These are phyloP conservation scores for Psittacus erithacus DNA, from an alignment of 2,113 vertebrate species.

Conservation along the genomic window DNA sequence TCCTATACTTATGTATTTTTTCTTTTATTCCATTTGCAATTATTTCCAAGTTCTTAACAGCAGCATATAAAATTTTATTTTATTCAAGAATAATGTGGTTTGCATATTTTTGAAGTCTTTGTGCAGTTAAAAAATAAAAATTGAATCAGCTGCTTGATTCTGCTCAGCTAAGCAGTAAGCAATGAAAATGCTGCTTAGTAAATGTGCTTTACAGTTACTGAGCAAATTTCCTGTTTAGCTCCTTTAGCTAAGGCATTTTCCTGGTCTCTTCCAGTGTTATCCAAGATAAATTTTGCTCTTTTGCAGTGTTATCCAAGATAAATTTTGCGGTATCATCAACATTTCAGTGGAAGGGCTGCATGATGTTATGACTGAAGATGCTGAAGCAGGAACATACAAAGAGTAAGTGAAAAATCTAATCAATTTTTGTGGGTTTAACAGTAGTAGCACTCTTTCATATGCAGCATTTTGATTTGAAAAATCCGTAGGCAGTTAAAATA, in stretches of 20 bases:
- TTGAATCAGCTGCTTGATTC: not conserved
- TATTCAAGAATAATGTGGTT: not conserved
- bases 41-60: not conserved
- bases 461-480: not conserved
- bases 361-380: conserved; percentile 95
- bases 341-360: conserved; percentile 93
- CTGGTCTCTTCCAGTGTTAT: conserved; percentile 79
- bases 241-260: conserved; percentile 36
- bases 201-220: not conserved
- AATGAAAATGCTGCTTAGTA: not conserved
- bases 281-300: conserved; percentile 89
- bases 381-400: conserved; percentile 90
- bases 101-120: not conserved
- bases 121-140: not conserved
- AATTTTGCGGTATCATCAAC: conserved; percentile 97
- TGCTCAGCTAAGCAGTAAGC: not conserved
- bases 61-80: not conserved
- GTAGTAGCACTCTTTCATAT: not conserved
- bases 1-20: not conserved
- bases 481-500: not conserved
- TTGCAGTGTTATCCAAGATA: conserved; percentile 93
- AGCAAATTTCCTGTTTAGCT: conserved; percentile 40
- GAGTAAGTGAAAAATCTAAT: conserved; percentile 83
- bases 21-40: not conserved
- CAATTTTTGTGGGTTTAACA: not conserved